Evolutionary conservation across 2,113 vertebrate genomes (phyloP), one percentile per base, ranked within the genome.

Genomic region (Crotalus helleri): DNA sequence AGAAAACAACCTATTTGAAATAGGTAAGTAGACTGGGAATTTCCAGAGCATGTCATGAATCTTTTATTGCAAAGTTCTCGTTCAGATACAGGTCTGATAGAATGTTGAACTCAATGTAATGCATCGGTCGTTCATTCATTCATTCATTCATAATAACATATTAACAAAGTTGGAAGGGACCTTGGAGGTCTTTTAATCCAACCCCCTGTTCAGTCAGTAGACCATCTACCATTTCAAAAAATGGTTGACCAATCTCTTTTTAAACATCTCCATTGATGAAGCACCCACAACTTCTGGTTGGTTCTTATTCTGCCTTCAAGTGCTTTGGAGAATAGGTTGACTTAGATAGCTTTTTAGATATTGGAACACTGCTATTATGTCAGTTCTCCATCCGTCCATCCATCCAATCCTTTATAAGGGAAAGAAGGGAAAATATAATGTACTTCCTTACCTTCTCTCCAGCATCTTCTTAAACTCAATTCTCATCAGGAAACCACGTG

Each of bases 401-500:
- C 2, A 12, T 69, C 64, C 29, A 69, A 69, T 69, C 85, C 7
- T 11, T 54, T 2, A 11, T 4, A 29, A 57, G 15, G 11, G 1
- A 85, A 39, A 5, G 21, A 89, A 89, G 64, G 58, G 46, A 46
- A 61, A 85, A 39, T 64, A 29, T 10, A 8, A 15, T 39, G 15
- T 21, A 87, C 11, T 13, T 87, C 46, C 54, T 39, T 94, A 97
- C 98, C 96, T 96, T 97, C 58, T 97, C 46, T 96, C 93, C 90
- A 97, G 94, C 96, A 97, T 96, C 95, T 95, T 97, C 54, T 97
- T 94, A n/a, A 96, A 97, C 17, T 98, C 93, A 1, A 92, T 94
- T 90, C 96, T 98, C 97, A 97, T 97, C 90, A 98, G 96, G 94
- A 98, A 98, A 69, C 97, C 97, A 24, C 96, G 88, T 91, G 93